These are phyloP conservation scores for Drosophila putrida DNA, from an alignment of 2,888 invertebrate genomes.

Conservation along the genomic window DNA sequence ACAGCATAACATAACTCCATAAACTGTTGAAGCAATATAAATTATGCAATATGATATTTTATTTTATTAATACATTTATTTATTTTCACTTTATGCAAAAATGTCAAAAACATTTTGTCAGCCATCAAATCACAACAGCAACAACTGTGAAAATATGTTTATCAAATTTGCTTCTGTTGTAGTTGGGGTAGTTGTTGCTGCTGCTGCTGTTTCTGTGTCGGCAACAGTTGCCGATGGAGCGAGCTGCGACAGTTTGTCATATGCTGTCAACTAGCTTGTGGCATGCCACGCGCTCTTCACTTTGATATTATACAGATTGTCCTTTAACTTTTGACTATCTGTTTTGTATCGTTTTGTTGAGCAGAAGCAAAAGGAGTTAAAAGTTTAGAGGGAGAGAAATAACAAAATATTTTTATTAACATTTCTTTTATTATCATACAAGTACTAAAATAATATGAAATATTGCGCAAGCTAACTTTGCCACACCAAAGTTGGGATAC, in stretches of 20 bases:
- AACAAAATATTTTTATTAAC: too few relatives aligned
- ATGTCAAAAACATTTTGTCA: conserved; percentile 52
- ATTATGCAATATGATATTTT: conserved; percentile 36
- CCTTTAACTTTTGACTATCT: neutral
- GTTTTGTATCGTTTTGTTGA: too few relatives aligned
- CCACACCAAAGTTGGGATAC: too few relatives aligned
- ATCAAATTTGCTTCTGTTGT: conserved; percentile 31
- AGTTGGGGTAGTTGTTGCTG: conserved; percentile 1
- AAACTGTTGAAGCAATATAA: conserved; percentile 22
- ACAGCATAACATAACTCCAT: conserved; percentile 21
- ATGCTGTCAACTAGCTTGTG: conserved; percentile 16
- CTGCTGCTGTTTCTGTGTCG: conserved; percentile 9
- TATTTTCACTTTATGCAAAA: conserved; percentile 35
- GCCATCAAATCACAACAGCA: conserved; percentile 44
- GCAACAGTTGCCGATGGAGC: conserved; percentile 18
- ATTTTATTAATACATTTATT: conserved; percentile 6
- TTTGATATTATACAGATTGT: neutral
- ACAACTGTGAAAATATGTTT: conserved; percentile 43
- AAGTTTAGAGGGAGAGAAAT: too few relatives aligned
- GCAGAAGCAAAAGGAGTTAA: neutral
- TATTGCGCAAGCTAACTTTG: too few relatives aligned
- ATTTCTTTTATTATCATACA: too few relatives aligned
- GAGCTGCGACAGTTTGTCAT: conserved; percentile 46
- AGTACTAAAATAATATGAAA: too few relatives aligned
- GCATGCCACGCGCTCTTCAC: conserved; percentile 10